Conservation (phyloP, 92 coral and sea anemone genomes). For the Muricea muricata region DNA sequence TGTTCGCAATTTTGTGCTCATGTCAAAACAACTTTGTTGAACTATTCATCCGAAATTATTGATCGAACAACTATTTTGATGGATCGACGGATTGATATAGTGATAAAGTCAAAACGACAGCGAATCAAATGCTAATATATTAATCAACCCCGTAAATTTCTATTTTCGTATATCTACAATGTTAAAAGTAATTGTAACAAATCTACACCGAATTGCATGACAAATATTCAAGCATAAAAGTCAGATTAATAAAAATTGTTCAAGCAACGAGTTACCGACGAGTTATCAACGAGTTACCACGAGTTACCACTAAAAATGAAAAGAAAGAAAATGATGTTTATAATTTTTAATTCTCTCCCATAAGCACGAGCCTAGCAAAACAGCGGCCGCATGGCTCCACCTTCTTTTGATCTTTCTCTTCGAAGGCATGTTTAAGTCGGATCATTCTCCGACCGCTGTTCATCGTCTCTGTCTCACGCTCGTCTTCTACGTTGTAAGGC, state of each 20-base stretch:
- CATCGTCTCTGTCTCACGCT: too few species aligned
- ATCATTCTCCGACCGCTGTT: too few species aligned
- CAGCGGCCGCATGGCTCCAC: too few species aligned
- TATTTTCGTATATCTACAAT: neutral
- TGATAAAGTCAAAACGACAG: constrained; percentile 19
- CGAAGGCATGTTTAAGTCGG: too few species aligned
- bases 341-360: neutral
- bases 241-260: too few species aligned
- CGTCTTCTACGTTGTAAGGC: too few species aligned
- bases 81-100: neutral
- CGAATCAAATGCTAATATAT: neutral
- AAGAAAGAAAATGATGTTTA: neutral
- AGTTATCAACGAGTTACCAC: constrained; percentile 33
- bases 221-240: neutral
- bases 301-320: neutral
- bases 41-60: neutral
- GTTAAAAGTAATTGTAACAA: neutral
- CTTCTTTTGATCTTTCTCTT: too few species aligned
- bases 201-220: neutral
- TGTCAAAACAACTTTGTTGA: neutral
- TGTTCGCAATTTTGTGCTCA: neutral
- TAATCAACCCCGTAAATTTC: neutral
- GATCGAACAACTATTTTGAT: constrained; percentile 2
- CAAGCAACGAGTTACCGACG: constrained; percentile 1
- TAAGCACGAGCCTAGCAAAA: too few species aligned